phyloP scores from a whole-genome alignment of 2,797 vertebrate genomes.

The Heteromormyrus szaboi region DNA sequence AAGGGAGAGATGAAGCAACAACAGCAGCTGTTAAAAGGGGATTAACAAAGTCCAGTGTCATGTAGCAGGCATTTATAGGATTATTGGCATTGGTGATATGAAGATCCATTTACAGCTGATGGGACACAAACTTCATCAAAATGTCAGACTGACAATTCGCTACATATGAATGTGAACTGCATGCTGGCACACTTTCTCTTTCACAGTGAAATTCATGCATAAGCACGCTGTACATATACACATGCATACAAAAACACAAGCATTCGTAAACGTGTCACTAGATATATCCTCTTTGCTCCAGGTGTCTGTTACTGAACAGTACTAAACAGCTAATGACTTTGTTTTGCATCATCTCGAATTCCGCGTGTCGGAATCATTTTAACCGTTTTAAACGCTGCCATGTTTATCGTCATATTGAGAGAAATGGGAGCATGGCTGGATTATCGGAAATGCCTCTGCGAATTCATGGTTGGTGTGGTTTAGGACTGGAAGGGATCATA shows the following conservation, averaged over 20 bases:
- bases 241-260: background rate
- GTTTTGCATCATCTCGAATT: background rate
- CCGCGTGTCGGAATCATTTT: background rate
- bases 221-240: background rate
- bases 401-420: background rate
- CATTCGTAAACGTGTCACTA: background rate
- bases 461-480: background rate
- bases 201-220: background rate
- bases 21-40: slow-evolving; percentile 61
- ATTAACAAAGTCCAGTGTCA: slow-evolving; percentile 58
- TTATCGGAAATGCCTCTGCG: background rate
- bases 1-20: slow-evolving; percentile 38
- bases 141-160: background rate
- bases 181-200: background rate
- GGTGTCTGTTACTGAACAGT: background rate
- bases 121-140: slow-evolving; percentile 36
- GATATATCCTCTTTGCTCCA: background rate
- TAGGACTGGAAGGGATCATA: background rate
- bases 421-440: background rate
- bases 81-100: slow-evolving; percentile 48
- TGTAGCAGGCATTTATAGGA: slow-evolving; percentile 61
- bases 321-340: background rate
- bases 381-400: background rate
- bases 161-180: background rate
- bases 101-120: slow-evolving; percentile 39